A percentile compares a stretch with the other conserved stretches of the same genome.
Evolutionary conservation across 2,797 vertebrate genomes (phyloP).

Genomic region (Micromesistius poutassou): DNA sequence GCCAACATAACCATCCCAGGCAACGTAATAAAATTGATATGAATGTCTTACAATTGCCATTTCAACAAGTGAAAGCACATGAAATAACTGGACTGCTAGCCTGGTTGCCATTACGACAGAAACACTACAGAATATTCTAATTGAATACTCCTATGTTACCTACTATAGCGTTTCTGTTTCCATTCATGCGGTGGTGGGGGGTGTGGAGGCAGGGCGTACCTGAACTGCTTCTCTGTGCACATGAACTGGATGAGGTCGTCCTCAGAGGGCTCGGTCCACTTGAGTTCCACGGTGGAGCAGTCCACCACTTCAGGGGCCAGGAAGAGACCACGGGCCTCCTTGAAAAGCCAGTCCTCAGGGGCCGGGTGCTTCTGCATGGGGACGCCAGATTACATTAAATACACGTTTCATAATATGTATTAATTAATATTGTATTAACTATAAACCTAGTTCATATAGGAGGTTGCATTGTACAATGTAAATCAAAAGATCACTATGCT

Average conservation of each 20-base stretch:
- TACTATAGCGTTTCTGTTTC: neutral
- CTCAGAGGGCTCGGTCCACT: constrained; percentile 88
- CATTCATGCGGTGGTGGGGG: neutral
- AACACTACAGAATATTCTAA: too few species aligned
- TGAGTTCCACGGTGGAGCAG: constrained; percentile 78
- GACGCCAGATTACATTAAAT: neutral
- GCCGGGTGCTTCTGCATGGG: constrained; percentile 80
- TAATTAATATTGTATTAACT: neutral
- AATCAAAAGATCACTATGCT: neutral
- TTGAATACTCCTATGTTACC: too few species aligned
- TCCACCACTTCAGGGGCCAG: constrained; percentile 87
- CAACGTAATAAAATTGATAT: too few species aligned
- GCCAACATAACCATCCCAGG: too few species aligned
- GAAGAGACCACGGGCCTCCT: constrained; percentile 87
- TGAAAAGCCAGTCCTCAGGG: constrained; percentile 91
- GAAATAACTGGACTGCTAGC: neutral
- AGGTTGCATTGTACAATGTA: neutral
- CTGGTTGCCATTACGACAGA: neutral
- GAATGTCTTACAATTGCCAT: too few species aligned
- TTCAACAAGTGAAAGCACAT: neutral
- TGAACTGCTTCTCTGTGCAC: constrained; percentile 94
- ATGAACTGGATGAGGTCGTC: constrained; percentile 84
- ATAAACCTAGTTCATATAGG: neutral
- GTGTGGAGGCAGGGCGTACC: constrained; percentile 43
- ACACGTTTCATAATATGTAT: too few species aligned